Conservation (phyloP, 2,888 invertebrate species). For the Stenichneumon culpator region DNA sequence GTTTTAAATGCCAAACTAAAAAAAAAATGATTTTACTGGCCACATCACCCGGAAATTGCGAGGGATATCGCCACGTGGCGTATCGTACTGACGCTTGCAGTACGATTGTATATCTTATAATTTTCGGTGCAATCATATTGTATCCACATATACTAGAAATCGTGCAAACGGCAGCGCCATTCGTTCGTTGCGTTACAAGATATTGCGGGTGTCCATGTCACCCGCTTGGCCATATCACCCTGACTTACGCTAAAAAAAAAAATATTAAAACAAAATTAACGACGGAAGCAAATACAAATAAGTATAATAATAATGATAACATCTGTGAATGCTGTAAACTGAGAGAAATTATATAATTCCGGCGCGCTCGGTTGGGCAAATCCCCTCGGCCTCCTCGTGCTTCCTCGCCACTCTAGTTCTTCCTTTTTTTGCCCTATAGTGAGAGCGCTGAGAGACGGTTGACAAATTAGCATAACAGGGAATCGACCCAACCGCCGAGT, state of each 20-base stretch:
- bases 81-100: too few relatives aligned
- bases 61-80: too few relatives aligned
- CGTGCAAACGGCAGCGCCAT: too few relatives aligned
- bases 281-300: slow-evolving; percentile 8
- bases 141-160: too few relatives aligned
- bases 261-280: background rate
- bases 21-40: too few relatives aligned
- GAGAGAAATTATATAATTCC: slow-evolving; percentile 27
- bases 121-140: too few relatives aligned
- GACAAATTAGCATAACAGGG: slow-evolving; percentile 85
- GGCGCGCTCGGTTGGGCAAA: slow-evolving; percentile 19
- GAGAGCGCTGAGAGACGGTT: slow-evolving; percentile 77
- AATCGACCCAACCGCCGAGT: slow-evolving; percentile 82
- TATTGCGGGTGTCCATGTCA: too few relatives aligned
- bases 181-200: too few relatives aligned
- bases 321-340: background rate
- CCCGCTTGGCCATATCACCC: too few relatives aligned
- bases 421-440: slow-evolving; percentile 33
- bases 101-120: too few relatives aligned
- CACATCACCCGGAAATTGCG: too few relatives aligned
- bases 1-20: too few relatives aligned
- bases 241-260: background rate
- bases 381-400: slow-evolving; percentile 15
- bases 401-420: slow-evolving; percentile 34
- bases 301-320: slow-evolving; percentile 17